phyloP scores from a whole-genome alignment of 92 coral and sea anemone species.

The Umimayanthus kanabou region DNA sequence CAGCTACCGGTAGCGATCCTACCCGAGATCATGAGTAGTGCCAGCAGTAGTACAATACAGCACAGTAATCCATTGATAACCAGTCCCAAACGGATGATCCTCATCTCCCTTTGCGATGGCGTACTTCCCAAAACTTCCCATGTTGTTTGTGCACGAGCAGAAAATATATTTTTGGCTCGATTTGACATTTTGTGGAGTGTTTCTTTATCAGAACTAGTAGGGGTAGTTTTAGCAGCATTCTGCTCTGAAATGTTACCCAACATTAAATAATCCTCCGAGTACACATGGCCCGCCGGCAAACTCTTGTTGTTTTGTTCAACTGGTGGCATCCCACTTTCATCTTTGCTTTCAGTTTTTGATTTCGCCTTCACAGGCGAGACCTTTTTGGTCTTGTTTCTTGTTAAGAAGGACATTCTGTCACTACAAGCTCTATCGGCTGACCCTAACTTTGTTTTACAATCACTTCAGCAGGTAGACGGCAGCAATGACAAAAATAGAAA shows the following conservation, averaged over 20 bases:
- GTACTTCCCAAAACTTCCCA: slow-evolving; percentile 11
- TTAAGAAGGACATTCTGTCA: neutral
- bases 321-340: neutral
- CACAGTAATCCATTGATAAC: neutral
- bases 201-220: neutral
- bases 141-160: neutral
- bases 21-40: slow-evolving; percentile 18
- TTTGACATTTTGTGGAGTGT: neutral
- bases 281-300: neutral
- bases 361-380: slow-evolving; percentile 1
- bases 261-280: slow-evolving; percentile 16
- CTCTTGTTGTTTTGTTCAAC: neutral
- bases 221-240: neutral
- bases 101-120: slow-evolving; percentile 11
- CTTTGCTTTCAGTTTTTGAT: slow-evolving; percentile 10
- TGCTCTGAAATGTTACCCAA: neutral
- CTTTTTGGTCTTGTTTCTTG: neutral
- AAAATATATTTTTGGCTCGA: neutral
- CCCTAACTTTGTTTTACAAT: too few relatives aligned
- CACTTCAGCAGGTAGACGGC: too few relatives aligned
- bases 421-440: too few relatives aligned
- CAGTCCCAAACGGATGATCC: slow-evolving; percentile 14
- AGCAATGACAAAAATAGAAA: neutral
- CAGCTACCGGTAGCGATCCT: neutral
- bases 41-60: neutral